A percentile compares a stretch with the other conserved stretches of the same genome.
Evolutionary conservation across 2,113 vertebrate genomes (phyloP).

Genomic region (Cepphus grylle): DNA sequence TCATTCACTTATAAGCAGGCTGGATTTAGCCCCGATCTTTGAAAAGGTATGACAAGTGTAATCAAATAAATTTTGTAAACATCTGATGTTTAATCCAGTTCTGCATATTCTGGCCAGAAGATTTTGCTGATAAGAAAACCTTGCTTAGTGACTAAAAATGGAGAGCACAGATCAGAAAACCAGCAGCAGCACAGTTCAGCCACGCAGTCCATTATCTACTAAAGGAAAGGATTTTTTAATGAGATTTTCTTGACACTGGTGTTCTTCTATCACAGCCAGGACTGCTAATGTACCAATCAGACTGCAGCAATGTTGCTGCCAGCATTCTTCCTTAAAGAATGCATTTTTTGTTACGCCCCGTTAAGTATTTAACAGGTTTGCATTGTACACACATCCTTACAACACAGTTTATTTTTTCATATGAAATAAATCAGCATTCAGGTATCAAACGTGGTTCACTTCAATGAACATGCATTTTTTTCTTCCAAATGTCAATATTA

Average conservation of each 20-base stretch:
- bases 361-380: constrained; percentile 35
- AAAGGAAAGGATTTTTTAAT: constrained; percentile 35
- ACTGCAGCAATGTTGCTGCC: background rate
- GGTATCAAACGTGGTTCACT: background rate
- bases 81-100: background rate
- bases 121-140: background rate
- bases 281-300: background rate
- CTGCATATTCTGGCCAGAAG: background rate
- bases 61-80: background rate
- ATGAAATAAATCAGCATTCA: constrained; percentile 16
- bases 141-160: background rate
- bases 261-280: background rate
- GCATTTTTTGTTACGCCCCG: background rate
- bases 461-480: background rate
- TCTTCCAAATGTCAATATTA: constrained; percentile 15
- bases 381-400: background rate
- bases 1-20: background rate
- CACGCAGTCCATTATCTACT: constrained; percentile 2
- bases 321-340: background rate
- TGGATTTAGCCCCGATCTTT: background rate
- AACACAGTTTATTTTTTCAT: background rate
- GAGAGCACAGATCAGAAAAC: constrained; percentile 6
- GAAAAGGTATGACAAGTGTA: background rate
- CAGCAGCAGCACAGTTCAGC: background rate
- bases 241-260: constrained; percentile 24